Evolutionary conservation across 2,113 vertebrate species (phyloP).

Genomic region (Poeciliopsis occidentalis): DNA sequence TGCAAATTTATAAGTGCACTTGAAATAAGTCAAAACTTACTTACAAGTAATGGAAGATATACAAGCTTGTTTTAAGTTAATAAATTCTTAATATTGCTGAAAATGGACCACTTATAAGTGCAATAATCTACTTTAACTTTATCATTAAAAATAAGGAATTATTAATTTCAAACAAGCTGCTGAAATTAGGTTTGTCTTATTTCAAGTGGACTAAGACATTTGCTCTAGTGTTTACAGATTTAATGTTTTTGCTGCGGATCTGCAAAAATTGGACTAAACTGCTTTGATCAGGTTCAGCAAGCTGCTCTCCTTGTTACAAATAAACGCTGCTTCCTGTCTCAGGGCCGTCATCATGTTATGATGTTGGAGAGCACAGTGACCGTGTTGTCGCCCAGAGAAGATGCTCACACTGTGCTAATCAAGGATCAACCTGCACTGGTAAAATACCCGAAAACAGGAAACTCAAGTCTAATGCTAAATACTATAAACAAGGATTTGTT

Average conservation of each 20-base stretch:
- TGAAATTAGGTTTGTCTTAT: too few species aligned
- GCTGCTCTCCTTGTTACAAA: background rate
- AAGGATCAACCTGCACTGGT: conserved; percentile 78
- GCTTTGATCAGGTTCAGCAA: background rate
- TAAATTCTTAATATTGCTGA: too few species aligned
- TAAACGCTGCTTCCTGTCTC: conserved; percentile 13
- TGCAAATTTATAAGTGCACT: too few species aligned
- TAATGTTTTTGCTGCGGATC: background rate
- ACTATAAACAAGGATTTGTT: background rate
- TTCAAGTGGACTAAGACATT: too few species aligned
- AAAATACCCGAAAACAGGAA: conserved; percentile 50
- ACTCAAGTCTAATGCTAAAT: background rate
- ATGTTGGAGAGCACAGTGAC: conserved; percentile 78
- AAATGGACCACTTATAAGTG: too few species aligned
- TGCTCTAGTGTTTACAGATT: too few species aligned
- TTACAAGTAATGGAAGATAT: too few species aligned
- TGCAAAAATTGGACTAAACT: background rate
- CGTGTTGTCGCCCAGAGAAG: conserved; percentile 78
- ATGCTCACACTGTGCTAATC: conserved; percentile 79
- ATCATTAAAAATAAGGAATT: too few species aligned
- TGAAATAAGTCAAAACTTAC: too few species aligned
- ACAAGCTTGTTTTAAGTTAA: too few species aligned
- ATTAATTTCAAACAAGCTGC: too few species aligned
- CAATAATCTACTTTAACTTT: too few species aligned
- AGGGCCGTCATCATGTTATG: conserved; percentile 86